Evolutionary conservation across 2,113 vertebrate species (phyloP).

Genomic region (Parotia lawesii): DNA sequence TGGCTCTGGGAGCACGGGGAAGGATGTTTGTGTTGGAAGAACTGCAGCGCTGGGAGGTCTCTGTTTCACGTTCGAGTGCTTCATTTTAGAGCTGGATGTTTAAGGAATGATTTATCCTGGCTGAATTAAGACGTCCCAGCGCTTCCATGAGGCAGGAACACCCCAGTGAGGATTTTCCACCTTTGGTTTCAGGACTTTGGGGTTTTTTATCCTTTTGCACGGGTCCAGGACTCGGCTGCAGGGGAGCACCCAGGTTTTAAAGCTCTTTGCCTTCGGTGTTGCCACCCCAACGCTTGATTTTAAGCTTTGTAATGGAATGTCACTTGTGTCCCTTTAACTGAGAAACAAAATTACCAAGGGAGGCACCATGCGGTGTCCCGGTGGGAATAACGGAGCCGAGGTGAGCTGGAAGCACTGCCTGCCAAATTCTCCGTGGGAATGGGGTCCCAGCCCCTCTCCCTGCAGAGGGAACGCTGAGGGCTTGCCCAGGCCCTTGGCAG

Average conservation of each 20-base stretch:
- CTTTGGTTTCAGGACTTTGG: neutral
- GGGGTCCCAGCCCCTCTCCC: neutral
- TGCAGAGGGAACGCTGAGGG: neutral
- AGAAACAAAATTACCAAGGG: accelerated
- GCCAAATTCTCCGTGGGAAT: neutral
- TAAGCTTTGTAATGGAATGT: neutral
- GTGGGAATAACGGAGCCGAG: neutral
- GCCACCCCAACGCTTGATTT: neutral
- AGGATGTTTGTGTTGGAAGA: neutral
- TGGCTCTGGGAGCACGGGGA: neutral
- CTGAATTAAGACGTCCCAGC: neutral
- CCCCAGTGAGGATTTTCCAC: neutral
- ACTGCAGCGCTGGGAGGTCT: neutral
- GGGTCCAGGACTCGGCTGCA: neutral
- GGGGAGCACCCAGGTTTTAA: neutral
- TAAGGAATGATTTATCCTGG: neutral
- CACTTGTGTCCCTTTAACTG: neutral
- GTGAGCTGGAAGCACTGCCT: neutral
- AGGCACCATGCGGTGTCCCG: neutral
- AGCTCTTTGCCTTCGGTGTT: neutral
- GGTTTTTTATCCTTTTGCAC: neutral
- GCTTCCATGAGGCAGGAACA: neutral
- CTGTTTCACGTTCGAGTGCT: neutral
- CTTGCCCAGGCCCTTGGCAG: neutral
- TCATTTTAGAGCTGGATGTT: neutral